Evolutionary conservation across 1,140 invertebrate genomes (phyloP), one percentile per base, ranked within the genome.

Genomic region (Bombus superbus): DNA sequence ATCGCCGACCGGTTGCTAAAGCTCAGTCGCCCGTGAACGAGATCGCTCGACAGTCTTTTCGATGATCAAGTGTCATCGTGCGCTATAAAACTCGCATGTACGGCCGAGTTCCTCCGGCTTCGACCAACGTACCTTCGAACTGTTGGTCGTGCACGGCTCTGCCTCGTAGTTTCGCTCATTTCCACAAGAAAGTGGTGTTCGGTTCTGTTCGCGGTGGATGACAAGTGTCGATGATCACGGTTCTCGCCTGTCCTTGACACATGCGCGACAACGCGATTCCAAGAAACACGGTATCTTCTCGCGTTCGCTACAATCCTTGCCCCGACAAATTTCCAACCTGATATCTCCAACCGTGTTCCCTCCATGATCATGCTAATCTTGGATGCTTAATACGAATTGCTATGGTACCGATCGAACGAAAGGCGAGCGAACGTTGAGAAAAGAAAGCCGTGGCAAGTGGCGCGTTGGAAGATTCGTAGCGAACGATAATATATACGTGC

Each of bases 1-100:
- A 40, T 35, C 22, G 35, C 47, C 62, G 64, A 59, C 82, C 82
- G 47, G 64, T 84, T 79, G n/a, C 47, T 10, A n/a, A 28, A 57
- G 38, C 40, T 53, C 75, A 84, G 75, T 71, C 66, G 82, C 22
- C 66, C 62, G 73, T 83, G 66, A 84, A 79, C 53, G 53, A 25
- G 75, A 42, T 59, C 62, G 53, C 68, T 25, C 47, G 32, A 62
- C 76, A 66, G 68, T 62, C 68, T n/a, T 62, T 44, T 32, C 77
- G 53, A 79, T 38, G 83, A 79, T 84, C 83, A 35, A 85, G 77
- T 38, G 53, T 47, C 47, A 77, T 42, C 83, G 68, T 28, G 40
- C 73, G 68, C 57, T 71, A 68, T 64, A 73, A 47, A 80, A 68
- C 38, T 62, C 22, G 74, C 53, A 71, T 71, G n/a, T 53, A 72